A percentile compares a stretch with the other conserved stretches of the same genome.
Conservation (phyloP, 2,113 vertebrate species). For the Chunga burmeisteri region DNA sequence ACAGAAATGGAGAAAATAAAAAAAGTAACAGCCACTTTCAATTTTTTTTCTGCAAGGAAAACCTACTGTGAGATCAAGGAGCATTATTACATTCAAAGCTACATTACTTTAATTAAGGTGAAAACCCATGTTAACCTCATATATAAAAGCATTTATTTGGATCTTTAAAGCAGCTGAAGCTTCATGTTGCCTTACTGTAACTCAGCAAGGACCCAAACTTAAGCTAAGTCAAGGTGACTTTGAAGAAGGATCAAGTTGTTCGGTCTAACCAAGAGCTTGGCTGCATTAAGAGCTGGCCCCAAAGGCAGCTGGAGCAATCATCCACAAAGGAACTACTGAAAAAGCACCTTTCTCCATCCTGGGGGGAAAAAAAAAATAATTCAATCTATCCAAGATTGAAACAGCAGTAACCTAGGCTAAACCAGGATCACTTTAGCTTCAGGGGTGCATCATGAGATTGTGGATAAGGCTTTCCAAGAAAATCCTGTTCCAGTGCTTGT, state of each 20-base stretch:
- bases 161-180: background rate
- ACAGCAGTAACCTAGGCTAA: background rate
- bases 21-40: background rate
- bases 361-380: background rate
- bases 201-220: background rate
- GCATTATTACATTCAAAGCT: background rate
- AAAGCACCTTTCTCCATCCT: background rate
- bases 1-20: background rate
- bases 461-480: background rate
- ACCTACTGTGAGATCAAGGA: background rate
- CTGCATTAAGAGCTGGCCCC: background rate
- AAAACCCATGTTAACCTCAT: background rate
- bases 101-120: background rate
- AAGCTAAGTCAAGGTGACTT: background rate
- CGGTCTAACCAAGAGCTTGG: background rate
- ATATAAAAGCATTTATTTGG: background rate
- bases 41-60: background rate
- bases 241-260: background rate
- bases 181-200: background rate
- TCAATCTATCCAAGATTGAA: background rate
- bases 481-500: background rate
- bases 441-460: background rate
- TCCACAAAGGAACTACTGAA: background rate
- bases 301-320: background rate
- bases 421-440: background rate